A percentile compares a stretch with the other conserved stretches of the same genome.
Evolutionary conservation across 2,797 vertebrate species (phyloP).

Genomic region (Sebastes iracundus): DNA sequence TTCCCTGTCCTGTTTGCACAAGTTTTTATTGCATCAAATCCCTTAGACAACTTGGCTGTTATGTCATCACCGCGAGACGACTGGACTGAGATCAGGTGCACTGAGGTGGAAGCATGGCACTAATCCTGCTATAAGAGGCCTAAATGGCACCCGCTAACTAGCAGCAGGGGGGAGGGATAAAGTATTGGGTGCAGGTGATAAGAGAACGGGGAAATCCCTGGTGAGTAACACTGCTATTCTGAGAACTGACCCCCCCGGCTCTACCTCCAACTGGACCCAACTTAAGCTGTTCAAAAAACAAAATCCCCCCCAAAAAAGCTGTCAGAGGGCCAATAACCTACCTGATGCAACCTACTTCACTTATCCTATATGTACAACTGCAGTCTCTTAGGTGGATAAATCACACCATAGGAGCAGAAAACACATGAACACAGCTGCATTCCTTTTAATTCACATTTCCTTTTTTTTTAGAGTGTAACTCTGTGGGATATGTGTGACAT

Average conservation of each 20-base stretch:
- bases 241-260: not conserved
- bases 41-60: conserved; percentile 35
- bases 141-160: conserved; percentile 34
- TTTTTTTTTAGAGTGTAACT: not conserved
- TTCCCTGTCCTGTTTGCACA: conserved; percentile 20
- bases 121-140: conserved; percentile 55
- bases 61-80: conserved; percentile 52
- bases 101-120: conserved; percentile 34
- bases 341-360: not conserved
- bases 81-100: conserved; percentile 47
- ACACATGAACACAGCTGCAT: not conserved
- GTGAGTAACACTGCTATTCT: conserved; percentile 38
- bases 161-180: conserved; percentile 22
- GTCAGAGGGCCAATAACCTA: not conserved
- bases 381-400: not conserved
- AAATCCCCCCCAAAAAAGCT: not conserved
- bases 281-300: conserved; percentile 18
- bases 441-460: not conserved
- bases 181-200: conserved; percentile 38
- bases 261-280: not conserved
- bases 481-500: conserved; percentile 38
- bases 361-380: not conserved
- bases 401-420: not conserved
- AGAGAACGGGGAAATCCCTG: conserved; percentile 63
- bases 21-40: conserved; percentile 16